These are phyloP conservation scores for Escarpia spicata DNA, from an alignment of 2,888 invertebrate genomes.

Conservation along the genomic window DNA sequence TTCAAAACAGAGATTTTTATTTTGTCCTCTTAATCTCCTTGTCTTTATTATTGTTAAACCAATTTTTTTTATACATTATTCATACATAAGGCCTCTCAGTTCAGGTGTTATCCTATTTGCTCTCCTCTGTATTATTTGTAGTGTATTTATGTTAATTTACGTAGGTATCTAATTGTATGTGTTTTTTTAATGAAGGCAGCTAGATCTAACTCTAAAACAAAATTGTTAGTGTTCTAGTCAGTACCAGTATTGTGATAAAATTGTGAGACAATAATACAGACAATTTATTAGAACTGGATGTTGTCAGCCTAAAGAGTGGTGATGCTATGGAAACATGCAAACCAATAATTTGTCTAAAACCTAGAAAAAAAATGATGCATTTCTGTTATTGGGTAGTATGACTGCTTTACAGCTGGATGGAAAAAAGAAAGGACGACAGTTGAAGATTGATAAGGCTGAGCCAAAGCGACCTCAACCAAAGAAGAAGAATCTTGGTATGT, in stretches of 20 bases:
- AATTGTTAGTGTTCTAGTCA: neutral
- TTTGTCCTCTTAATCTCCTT: too few species aligned
- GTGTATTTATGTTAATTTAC: too few species aligned
- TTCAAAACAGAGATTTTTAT: too few species aligned
- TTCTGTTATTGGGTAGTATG: neutral
- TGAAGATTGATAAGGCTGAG: slow-evolving; percentile 16
- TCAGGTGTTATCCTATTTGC: too few species aligned
- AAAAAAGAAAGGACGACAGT: neutral
- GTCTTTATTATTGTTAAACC: too few species aligned
- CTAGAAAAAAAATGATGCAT: neutral
- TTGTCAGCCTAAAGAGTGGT: neutral
- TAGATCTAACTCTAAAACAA: too few species aligned
- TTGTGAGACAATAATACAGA: neutral
- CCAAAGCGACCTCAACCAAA: slow-evolving; percentile 1
- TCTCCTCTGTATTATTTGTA: too few species aligned
- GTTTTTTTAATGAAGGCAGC: too few species aligned
- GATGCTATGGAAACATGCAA: neutral
- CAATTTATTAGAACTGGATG: neutral
- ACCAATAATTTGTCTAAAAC: neutral
- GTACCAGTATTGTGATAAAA: neutral
- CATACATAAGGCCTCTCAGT: too few species aligned
- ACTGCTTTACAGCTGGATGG: neutral
- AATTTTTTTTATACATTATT: too few species aligned
- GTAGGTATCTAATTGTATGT: too few species aligned
- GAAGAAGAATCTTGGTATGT: neutral